Evolutionary conservation across 2,797 vertebrate genomes (phyloP).

Genomic region (Karalla daura): DNA sequence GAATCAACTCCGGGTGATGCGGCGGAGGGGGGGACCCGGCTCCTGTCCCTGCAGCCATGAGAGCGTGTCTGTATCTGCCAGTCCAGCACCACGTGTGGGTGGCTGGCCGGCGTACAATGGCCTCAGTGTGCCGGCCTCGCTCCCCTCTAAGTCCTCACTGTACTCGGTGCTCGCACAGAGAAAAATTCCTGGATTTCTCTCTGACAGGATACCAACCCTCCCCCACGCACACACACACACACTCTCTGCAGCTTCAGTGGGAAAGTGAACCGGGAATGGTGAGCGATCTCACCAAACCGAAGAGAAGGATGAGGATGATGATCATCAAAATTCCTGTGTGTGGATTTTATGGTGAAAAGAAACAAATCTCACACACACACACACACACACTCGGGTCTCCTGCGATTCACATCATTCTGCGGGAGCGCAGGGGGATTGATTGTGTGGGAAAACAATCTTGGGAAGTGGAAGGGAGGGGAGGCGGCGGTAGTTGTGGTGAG

Average conservation of each 20-base stretch:
- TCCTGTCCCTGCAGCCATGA: conserved; percentile 39
- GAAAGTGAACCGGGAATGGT: conserved; percentile 37
- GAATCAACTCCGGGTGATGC: too few relatives aligned
- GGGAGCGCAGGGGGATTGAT: conserved; percentile 41
- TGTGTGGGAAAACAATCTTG: conserved; percentile 70
- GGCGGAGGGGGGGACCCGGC: conserved; percentile 14
- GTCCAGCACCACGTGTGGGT: conserved; percentile 66
- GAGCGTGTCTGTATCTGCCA: conserved; percentile 51
- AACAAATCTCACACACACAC: too few relatives aligned
- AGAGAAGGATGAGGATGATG: conserved; percentile 5
- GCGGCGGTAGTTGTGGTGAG: not conserved
- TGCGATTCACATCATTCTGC: conserved; percentile 49
- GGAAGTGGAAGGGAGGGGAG: conserved; percentile 22
- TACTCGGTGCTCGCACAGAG: conserved; percentile 50
- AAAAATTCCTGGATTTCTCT: conserved; percentile 66
- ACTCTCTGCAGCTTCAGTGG: conserved; percentile 46
- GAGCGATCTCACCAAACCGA: conserved; percentile 20
- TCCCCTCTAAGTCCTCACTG: conserved; percentile 65
- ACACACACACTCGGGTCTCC: too few relatives aligned
- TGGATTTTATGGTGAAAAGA: conserved; percentile 31
- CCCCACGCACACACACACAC: too few relatives aligned
- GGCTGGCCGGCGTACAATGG: conserved; percentile 74
- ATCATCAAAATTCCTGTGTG: conserved; percentile 50
- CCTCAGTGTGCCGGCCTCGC: conserved; percentile 71
- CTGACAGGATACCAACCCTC: conserved; percentile 62